Conservation (phyloP, 2,888 invertebrate genomes). For the Caenorhabditis macrosperma region DNA sequence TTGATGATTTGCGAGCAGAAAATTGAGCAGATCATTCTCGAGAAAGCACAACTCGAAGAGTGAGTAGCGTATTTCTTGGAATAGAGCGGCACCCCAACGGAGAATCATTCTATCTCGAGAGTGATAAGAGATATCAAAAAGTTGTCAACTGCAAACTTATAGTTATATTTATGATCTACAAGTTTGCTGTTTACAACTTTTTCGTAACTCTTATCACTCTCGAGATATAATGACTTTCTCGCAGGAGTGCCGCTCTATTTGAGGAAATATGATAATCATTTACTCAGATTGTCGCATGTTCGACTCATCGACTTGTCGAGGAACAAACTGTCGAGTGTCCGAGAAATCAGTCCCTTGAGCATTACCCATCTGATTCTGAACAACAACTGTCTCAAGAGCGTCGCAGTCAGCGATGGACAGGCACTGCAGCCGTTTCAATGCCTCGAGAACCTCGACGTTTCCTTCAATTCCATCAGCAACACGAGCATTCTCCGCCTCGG, state of each 20-base stretch:
- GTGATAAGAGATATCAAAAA: too few species aligned
- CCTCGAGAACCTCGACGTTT: conserved; percentile 52
- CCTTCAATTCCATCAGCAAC: conserved; percentile 38
- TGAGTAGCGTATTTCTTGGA: not conserved
- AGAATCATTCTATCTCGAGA: not conserved
- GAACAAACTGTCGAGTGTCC: conserved; percentile 45
- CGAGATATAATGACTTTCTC: too few species aligned
- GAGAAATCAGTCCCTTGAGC: conserved; percentile 43
- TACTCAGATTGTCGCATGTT: conserved; percentile 32
- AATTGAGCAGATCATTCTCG: conserved; percentile 54
- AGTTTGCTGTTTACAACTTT: too few species aligned
- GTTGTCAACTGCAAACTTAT: too few species aligned
- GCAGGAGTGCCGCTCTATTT: not conserved
- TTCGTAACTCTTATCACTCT: too few species aligned
- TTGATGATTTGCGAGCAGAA: conserved; percentile 57
- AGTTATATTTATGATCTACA: too few species aligned
- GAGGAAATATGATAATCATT: not conserved
- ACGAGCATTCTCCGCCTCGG: conserved; percentile 46
- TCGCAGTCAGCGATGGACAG: conserved; percentile 32
- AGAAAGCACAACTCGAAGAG: conserved; percentile 54
- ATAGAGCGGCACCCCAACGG: not conserved
- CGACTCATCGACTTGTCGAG: conserved; percentile 47
- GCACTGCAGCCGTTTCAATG: conserved; percentile 39
- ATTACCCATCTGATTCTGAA: conserved; percentile 42
- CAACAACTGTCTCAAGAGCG: conserved; percentile 42